Evolutionary conservation across 2,888 invertebrate genomes (phyloP).

Genomic region (Andrena trimmerana): DNA sequence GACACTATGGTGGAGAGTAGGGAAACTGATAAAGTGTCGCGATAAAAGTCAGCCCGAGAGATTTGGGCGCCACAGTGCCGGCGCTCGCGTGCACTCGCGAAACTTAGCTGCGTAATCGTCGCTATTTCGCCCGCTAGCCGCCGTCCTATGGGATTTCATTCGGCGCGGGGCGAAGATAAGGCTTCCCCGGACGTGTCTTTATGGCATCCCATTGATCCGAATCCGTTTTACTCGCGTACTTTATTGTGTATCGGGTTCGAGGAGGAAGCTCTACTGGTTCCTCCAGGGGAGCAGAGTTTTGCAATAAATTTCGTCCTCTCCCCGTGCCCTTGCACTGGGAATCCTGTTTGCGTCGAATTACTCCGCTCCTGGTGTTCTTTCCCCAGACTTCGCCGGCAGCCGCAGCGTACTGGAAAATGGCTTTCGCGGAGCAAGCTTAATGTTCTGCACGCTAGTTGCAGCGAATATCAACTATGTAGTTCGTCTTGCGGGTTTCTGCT

Average conservation of each 20-base stretch:
- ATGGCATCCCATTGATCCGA: conserved; percentile 63
- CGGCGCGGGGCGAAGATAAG: conserved; percentile 43
- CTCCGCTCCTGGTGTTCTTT: background rate
- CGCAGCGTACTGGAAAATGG: background rate
- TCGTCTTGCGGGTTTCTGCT: no score
- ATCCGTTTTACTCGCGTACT: conserved; percentile 53
- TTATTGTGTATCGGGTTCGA: conserved; percentile 36
- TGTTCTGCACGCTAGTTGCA: background rate
- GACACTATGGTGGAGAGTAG: conserved; percentile 35
- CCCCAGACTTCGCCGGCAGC: background rate
- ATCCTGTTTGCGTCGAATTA: conserved; percentile 13
- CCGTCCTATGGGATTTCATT: conserved; percentile 56
- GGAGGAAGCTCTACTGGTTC: conserved; percentile 41
- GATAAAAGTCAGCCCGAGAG: conserved; percentile 35
- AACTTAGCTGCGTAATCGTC: conserved; percentile 44
- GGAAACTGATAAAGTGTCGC: conserved; percentile 52
- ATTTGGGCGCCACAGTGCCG: background rate
- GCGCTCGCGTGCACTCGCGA: conserved; percentile 14
- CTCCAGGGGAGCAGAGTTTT: conserved; percentile 11
- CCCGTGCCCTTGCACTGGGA: background rate
- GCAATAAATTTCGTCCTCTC: conserved; percentile 9
- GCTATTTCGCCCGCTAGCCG: conserved; percentile 7
- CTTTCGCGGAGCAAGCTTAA: background rate
- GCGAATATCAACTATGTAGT: no score
- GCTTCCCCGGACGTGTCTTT: conserved; percentile 58